A percentile compares a stretch with the other conserved stretches of the same genome.
Evolutionary conservation across 2,888 invertebrate species (phyloP).

Genomic region (Eugnorisma glareosa): DNA sequence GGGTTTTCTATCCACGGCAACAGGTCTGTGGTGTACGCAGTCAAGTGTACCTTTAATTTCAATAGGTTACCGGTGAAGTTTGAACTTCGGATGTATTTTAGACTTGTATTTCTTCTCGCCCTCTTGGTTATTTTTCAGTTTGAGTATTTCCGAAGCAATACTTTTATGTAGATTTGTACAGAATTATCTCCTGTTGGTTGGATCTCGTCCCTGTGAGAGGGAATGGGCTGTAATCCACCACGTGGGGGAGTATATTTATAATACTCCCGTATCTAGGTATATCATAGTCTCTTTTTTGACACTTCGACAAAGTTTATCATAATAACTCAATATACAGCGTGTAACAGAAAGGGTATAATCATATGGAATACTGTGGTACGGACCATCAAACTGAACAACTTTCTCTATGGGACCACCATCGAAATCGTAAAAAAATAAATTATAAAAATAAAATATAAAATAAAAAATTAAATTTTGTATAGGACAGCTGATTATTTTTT

Average conservation of each 20-base stretch:
- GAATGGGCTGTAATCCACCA: background rate
- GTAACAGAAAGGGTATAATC: too few relatives aligned
- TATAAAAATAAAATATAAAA: too few relatives aligned
- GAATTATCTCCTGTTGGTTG: too few relatives aligned
- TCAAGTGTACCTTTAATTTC: conserved; percentile 12
- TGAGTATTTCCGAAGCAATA: background rate
- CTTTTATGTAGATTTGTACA: background rate
- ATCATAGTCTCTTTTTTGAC: too few relatives aligned
- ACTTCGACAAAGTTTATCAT: background rate
- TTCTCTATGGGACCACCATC: too few relatives aligned
- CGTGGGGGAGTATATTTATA: background rate
- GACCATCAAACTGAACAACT: too few relatives aligned
- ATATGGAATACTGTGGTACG: too few relatives aligned
- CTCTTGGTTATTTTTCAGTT: background rate
- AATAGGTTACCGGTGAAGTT: background rate
- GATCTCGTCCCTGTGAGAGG: background rate
- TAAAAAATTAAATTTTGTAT: too few relatives aligned
- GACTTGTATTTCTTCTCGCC: background rate
- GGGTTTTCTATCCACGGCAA: background rate
- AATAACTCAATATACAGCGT: too few relatives aligned
- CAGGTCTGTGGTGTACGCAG: background rate
- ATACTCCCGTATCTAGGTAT: background rate
- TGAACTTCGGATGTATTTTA: background rate
- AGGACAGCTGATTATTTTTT: too few relatives aligned
- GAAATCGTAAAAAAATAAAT: too few relatives aligned